phyloP scores from a whole-genome alignment of 2,113 vertebrate genomes.

The Crotalus tigris region DNA sequence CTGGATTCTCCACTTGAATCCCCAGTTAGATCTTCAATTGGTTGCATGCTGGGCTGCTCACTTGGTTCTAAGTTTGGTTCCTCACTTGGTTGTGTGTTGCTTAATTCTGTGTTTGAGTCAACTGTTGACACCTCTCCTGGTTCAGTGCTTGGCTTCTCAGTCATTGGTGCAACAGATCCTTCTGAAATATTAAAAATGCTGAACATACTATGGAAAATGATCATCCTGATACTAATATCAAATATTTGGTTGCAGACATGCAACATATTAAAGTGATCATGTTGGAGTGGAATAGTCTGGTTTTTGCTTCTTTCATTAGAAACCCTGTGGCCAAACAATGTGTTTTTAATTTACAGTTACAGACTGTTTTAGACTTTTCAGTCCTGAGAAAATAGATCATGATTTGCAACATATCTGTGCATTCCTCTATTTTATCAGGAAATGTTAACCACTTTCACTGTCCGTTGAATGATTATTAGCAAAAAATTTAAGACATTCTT shows the following conservation, averaged over 20 bases:
- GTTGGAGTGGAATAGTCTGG: neutral
- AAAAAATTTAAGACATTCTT: neutral
- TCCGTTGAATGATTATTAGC: neutral
- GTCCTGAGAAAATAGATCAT: neutral
- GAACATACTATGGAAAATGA: neutral
- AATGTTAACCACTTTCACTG: neutral
- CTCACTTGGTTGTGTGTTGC: neutral
- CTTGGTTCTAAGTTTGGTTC: constrained; percentile 14
- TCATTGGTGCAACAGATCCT: neutral
- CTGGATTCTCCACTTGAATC: neutral
- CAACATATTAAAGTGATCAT: neutral
- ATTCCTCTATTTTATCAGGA: neutral
- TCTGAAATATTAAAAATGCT: constrained; percentile 22
- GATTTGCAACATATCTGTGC: neutral
- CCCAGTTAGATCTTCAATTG: neutral
- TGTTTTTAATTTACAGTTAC: neutral
- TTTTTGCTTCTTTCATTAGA: neutral
- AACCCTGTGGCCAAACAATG: neutral
- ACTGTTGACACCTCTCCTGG: neutral
- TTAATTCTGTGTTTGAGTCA: neutral
- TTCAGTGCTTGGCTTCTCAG: neutral
- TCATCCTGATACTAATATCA: neutral
- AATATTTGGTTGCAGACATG: neutral
- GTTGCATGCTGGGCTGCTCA: constrained; percentile 6
- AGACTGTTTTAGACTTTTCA: neutral